Evolutionary conservation across 2,888 invertebrate genomes (phyloP), one percentile per base, ranked within the genome.

Genomic region (Dicranocentrus wangi): DNA sequence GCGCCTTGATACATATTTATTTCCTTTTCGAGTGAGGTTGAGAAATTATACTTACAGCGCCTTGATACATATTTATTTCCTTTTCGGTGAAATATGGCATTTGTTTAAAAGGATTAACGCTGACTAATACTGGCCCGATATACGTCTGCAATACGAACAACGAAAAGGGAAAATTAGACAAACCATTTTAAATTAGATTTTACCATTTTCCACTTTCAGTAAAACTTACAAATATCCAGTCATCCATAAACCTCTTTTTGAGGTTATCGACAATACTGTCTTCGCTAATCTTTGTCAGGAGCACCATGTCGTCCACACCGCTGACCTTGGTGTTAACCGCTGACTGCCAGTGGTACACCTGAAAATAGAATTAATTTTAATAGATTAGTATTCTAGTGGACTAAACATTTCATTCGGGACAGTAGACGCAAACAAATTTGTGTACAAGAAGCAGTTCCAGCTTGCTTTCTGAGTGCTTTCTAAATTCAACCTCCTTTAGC

Each of bases 231-330:
- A 92, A 93, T 86, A 92, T 92, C 87, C 90, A 91, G 87, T 93
- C 92, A 82, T 92, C 92, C 90, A 91, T 90, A 86, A 92, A 91
- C 83, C 93, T 88, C 86, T 92, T 93, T 87, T 91, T 91, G 77
- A 93, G 90, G 87, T 93, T 93, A 55, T 93, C 93, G 58, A 92
- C 91, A 86, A 93, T 93, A 84, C 91, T 90, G 3, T 90, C 90
- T 85, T 92, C 92, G 8, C 90, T 90, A 86, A 92, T 91, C 88
- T 91, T 92, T 81, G 92, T 90, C 80, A 93, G 89, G 15, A 93
- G 89, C 47, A 93, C 93, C 93, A 93, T 93, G 87, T 93, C 93
- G 87, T 93, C 93, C 87, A 93, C 92, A 1, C 93, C 93, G 42
- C 91, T 92, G 81, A 92, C 91, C 87, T 92, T 92, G 87, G 92